Evolutionary conservation across 2,797 vertebrate genomes (phyloP).

Genomic region (Sebastolobus alascanus): DNA sequence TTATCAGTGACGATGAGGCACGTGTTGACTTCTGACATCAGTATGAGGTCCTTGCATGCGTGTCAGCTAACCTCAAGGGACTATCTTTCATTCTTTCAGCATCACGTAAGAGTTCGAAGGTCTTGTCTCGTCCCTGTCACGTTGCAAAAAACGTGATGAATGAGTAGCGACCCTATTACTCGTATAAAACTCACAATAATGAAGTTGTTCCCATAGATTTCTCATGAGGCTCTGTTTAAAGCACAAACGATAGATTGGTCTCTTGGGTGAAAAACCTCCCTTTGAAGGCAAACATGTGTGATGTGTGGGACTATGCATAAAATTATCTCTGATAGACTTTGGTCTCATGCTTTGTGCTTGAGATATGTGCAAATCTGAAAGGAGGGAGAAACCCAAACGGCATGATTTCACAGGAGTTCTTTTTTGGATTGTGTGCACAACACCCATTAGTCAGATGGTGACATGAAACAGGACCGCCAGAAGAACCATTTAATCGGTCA

Average conservation of each 20-base stretch:
- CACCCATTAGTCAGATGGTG: conserved; percentile 35
- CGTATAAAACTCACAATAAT: not conserved
- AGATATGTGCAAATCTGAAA: conserved; percentile 6
- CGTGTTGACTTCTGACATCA: conserved; percentile 29
- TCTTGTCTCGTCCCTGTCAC: conserved; percentile 1
- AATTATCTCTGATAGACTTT: conserved; percentile 25
- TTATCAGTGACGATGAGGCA: not conserved
- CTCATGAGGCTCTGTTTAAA: conserved; percentile 28
- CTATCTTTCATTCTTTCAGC: conserved; percentile 1
- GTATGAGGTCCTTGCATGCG: not conserved
- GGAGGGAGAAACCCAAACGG: conserved; percentile 10
- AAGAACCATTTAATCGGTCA: conserved; percentile 28
- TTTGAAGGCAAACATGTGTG: conserved; percentile 33
- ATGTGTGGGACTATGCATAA: conserved; percentile 10
- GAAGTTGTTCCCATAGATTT: conserved; percentile 29
- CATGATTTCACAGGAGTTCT: conserved; percentile 6
- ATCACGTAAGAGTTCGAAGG: not conserved
- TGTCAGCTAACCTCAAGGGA: conserved; percentile 17
- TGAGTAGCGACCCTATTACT: not conserved
- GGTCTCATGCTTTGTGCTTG: conserved; percentile 8
- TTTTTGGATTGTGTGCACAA: conserved; percentile 13
- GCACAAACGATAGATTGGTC: conserved; percentile 7
- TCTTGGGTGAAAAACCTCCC: conserved; percentile 11
- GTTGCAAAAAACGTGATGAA: conserved; percentile 22
- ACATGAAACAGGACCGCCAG: conserved; percentile 39